Evolutionary conservation across 2,113 vertebrate species (phyloP).

Genomic region (Lagopus leucura): DNA sequence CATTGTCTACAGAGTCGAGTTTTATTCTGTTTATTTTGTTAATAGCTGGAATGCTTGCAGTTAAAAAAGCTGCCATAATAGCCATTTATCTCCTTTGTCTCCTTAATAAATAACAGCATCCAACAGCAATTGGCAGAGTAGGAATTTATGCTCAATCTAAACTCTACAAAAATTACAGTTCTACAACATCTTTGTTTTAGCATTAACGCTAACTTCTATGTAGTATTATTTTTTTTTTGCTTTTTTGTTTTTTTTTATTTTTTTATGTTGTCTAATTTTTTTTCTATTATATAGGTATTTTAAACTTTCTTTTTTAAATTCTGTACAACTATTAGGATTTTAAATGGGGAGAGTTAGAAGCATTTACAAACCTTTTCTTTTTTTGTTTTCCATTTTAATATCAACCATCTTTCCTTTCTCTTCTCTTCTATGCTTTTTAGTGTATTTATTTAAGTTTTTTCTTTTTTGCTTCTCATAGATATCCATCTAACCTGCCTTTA

Average conservation of each 20-base stretch:
- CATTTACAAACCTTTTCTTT: slow-evolving; percentile 84
- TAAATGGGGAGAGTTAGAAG: slow-evolving; percentile 86
- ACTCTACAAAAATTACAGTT: slow-evolving; percentile 98
- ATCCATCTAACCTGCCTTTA: slow-evolving; percentile 74
- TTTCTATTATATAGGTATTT: slow-evolving; percentile 94
- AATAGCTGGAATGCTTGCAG: slow-evolving; percentile 88
- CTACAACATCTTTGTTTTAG: slow-evolving; percentile 94
- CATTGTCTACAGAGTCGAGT: slow-evolving; percentile 74
- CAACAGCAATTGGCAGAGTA: slow-evolving; percentile 85
- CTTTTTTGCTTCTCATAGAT: slow-evolving; percentile 77
- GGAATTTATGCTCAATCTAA: slow-evolving; percentile 94
- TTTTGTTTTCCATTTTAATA: slow-evolving; percentile 66
- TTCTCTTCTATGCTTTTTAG: slow-evolving; percentile 64
- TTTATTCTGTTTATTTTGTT: slow-evolving; percentile 60
- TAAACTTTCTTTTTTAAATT: slow-evolving; percentile 89
- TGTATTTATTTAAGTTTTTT: slow-evolving; percentile 60
- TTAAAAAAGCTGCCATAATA: slow-evolving; percentile 89
- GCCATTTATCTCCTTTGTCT: slow-evolving; percentile 82
- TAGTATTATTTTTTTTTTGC: slow-evolving; percentile 80
- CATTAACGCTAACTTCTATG: slow-evolving; percentile 89
- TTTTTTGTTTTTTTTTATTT: slow-evolving; percentile 78
- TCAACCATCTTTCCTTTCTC: slow-evolving; percentile 76
- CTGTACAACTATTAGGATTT: slow-evolving; percentile 90
- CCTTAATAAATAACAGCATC: slow-evolving; percentile 80
- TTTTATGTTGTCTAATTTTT: slow-evolving; percentile 85